Evolutionary conservation across 2,113 vertebrate genomes (phyloP).

Genomic region (Pungitius pungitius): DNA sequence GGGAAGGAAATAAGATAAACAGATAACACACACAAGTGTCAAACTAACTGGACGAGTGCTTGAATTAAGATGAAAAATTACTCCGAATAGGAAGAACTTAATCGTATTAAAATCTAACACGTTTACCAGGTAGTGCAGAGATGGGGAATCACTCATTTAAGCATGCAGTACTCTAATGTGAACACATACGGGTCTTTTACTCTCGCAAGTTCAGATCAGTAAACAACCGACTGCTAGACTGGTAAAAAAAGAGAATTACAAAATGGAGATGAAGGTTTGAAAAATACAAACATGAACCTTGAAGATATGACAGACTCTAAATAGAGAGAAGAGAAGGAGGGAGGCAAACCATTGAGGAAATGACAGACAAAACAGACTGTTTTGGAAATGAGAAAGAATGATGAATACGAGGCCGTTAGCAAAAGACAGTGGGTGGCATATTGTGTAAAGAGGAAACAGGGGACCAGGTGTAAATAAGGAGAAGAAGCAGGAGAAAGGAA

Average conservation of each 20-base stretch:
- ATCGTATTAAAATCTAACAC: no score
- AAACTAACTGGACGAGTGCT: constrained; percentile 37
- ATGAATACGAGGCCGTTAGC: constrained; percentile 34
- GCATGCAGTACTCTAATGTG: not conserved
- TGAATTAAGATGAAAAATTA: constrained; percentile 53
- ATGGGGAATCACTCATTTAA: not conserved
- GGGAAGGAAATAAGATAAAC: constrained; percentile 8
- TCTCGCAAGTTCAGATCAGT: not conserved
- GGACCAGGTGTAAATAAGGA: constrained; percentile 60
- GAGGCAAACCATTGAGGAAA: not conserved
- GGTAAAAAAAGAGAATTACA: constrained; percentile 9
- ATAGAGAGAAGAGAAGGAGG: not conserved
- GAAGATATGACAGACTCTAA: constrained; percentile 8
- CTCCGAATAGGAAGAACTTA: no score
- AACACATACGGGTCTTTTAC: not conserved
- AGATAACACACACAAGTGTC: not conserved
- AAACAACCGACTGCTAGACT: not conserved
- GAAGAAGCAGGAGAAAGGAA: constrained; percentile 21
- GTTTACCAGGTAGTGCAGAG: constrained; percentile 4
- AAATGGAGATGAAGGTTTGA: not conserved
- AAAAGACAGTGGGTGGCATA: constrained; percentile 24
- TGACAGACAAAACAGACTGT: not conserved
- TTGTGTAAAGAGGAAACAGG: constrained; percentile 35
- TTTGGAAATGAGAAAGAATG: constrained; percentile 7
- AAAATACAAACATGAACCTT: constrained; percentile 16